A percentile compares a stretch with the other conserved stretches of the same genome.
Evolutionary conservation across 2,797 vertebrate species (phyloP).

Genomic region (Pseudochaenichthys georgianus): DNA sequence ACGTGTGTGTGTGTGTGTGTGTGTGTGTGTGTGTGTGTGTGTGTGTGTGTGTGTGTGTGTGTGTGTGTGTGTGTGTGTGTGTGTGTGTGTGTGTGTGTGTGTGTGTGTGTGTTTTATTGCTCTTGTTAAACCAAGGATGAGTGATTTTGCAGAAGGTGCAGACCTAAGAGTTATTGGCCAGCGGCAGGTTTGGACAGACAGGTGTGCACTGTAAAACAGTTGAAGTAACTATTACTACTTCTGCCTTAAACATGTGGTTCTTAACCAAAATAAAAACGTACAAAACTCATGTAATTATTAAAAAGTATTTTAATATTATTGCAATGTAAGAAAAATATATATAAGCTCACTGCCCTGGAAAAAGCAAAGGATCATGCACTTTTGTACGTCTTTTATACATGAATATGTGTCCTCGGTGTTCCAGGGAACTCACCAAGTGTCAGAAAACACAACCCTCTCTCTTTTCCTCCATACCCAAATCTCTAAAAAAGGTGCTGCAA

Average conservation of each 20-base stretch:
- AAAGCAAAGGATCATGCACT: neutral
- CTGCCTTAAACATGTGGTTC: neutral
- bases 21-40: too few species aligned
- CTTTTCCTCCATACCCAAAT: too few species aligned
- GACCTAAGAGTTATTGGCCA: slow-evolving; percentile 17
- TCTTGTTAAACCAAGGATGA: slow-evolving; percentile 59
- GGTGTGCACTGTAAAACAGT: slow-evolving; percentile 24
- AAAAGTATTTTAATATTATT: neutral
- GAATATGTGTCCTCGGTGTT: too few species aligned
- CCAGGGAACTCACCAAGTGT: too few species aligned
- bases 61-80: slow-evolving; percentile 42
- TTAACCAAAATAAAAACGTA: neutral
- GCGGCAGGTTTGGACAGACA: slow-evolving; percentile 9
- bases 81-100: too few species aligned
- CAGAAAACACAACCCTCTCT: too few species aligned
- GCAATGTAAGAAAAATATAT: neutral
- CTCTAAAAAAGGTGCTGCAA: too few species aligned
- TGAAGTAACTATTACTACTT: neutral
- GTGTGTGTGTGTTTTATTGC: slow-evolving; percentile 55
- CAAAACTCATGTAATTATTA: neutral
- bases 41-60: too few species aligned
- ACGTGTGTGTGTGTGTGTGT: slow-evolving; percentile 36
- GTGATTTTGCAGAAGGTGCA: slow-evolving; percentile 40
- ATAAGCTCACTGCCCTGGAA: neutral
- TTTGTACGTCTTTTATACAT: too few species aligned